phyloP scores from a whole-genome alignment of 2,113 vertebrate genomes.

The Ornithorhynchus anatinus region DNA sequence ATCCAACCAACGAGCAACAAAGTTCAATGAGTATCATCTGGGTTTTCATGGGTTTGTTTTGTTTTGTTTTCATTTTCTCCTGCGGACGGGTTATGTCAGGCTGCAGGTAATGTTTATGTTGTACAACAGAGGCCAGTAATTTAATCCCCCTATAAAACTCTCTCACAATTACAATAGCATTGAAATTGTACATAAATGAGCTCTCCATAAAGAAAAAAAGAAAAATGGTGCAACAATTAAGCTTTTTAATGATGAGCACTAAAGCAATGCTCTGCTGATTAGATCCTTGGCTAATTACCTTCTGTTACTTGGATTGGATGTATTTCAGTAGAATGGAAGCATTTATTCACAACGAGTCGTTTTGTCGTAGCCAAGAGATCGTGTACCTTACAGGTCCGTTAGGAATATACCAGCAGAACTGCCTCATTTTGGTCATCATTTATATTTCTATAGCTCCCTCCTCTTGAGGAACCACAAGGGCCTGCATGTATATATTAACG shows the following conservation, averaged over 20 bases:
- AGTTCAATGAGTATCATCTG: constrained; percentile 18
- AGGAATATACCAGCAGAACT: too few relatives aligned
- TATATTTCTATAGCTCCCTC: too few relatives aligned
- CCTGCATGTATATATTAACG: too few relatives aligned
- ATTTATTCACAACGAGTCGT: constrained; percentile 46
- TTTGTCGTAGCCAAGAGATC: constrained; percentile 30
- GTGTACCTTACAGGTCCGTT: not conserved
- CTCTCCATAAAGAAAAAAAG: constrained; percentile 52
- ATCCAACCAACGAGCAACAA: constrained; percentile 22
- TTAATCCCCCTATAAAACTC: constrained; percentile 52
- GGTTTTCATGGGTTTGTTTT: constrained; percentile 28
- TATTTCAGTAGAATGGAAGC: constrained; percentile 46
- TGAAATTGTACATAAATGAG: constrained; percentile 52
- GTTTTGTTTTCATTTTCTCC: constrained; percentile 2
- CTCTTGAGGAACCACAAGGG: too few relatives aligned
- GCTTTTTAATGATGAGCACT: constrained; percentile 56
- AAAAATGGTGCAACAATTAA: constrained; percentile 52
- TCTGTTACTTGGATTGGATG: constrained; percentile 50
- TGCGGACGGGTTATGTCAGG: constrained; percentile 15
- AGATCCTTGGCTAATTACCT: constrained; percentile 63
- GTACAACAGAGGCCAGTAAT: constrained; percentile 52
- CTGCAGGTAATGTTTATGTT: constrained; percentile 56
- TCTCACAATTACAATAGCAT: constrained; percentile 42
- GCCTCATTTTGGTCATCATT: too few relatives aligned
- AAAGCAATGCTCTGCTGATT: constrained; percentile 64